A percentile compares a stretch with the other conserved stretches of the same genome.
Evolutionary conservation across 2,113 vertebrate species (phyloP).

Genomic region (Actenoides hombroni): DNA sequence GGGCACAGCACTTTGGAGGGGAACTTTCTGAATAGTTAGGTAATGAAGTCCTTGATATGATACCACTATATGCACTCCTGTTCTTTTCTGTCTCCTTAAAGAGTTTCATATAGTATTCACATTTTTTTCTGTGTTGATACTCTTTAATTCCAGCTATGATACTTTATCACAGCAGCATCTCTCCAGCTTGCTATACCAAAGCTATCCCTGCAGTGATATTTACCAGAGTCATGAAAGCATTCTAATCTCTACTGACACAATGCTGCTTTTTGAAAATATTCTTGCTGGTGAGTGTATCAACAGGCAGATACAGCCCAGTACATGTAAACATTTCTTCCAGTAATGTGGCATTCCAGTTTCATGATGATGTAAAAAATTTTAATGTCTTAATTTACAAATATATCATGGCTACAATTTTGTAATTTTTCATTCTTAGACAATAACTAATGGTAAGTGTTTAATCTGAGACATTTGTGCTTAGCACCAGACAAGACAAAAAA

Average conservation of each 20-base stretch:
- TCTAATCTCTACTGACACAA: not conserved
- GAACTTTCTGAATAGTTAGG: not conserved
- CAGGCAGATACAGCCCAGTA: not conserved
- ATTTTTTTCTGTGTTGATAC: not conserved
- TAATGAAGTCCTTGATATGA: not conserved
- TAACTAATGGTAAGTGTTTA: not conserved
- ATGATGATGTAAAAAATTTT: not conserved
- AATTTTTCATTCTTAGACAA: not conserved
- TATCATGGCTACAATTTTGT: not conserved
- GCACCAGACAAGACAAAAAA: not conserved
- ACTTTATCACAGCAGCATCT: not conserved
- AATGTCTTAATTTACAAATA: not conserved
- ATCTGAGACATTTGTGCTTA: not conserved
- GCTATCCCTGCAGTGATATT: not conserved
- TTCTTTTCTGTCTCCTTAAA: conserved; percentile 4
- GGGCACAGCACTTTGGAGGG: not conserved
- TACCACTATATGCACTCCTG: not conserved
- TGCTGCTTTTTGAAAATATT: not conserved
- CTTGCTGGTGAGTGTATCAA: not conserved
- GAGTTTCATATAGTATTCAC: not conserved
- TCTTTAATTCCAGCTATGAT: not conserved
- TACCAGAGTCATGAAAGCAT: not conserved
- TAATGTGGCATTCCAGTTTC: not conserved
- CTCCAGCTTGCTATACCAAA: not conserved
- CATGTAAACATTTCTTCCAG: not conserved